Percentiles rank a stretch among this genome's conserved stretches.
These are phyloP conservation scores for Mythimna ferrago DNA, from an alignment of 2,888 invertebrate genomes.

Conservation along the genomic window DNA sequence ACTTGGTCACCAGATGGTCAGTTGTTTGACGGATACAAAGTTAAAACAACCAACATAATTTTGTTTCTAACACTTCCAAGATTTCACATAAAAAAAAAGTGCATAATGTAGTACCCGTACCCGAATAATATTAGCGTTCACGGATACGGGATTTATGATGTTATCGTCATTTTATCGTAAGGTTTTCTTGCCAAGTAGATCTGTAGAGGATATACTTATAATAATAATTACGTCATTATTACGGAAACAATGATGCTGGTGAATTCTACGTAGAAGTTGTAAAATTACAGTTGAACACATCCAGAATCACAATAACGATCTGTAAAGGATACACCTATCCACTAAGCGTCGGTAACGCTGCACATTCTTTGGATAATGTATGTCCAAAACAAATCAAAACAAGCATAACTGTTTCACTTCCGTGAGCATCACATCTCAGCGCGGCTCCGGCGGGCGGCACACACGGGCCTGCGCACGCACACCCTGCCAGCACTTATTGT, in stretches of 20 bases:
- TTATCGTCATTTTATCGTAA: background rate
- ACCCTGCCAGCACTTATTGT: slow-evolving; percentile 74
- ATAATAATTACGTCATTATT: slow-evolving; percentile 5
- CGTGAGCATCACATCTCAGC: slow-evolving; percentile 58
- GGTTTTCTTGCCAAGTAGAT: background rate
- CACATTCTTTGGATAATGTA: slow-evolving; percentile 64
- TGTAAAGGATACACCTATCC: slow-evolving; percentile 8
- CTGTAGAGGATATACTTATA: no score
- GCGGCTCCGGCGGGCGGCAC: slow-evolving; percentile 44
- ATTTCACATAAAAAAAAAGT: slow-evolving; percentile 56
- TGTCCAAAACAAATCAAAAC: slow-evolving; percentile 70
- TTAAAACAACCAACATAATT: slow-evolving; percentile 70
- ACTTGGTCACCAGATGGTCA: slow-evolving; percentile 89
- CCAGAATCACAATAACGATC: background rate
- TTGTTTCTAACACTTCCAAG: slow-evolving; percentile 70
- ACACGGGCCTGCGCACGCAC: slow-evolving; percentile 61
- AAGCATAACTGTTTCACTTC: slow-evolving; percentile 64
- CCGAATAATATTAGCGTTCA: background rate
- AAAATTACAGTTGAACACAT: background rate
- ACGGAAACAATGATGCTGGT: background rate
- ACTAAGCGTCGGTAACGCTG: slow-evolving; percentile 24
- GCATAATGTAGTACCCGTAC: background rate
- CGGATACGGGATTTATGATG: background rate
- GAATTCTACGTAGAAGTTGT: background rate
- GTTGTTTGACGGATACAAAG: slow-evolving; percentile 72